Evolutionary conservation across 2,113 vertebrate genomes (phyloP).

Genomic region (Tupaia chinensis): DNA sequence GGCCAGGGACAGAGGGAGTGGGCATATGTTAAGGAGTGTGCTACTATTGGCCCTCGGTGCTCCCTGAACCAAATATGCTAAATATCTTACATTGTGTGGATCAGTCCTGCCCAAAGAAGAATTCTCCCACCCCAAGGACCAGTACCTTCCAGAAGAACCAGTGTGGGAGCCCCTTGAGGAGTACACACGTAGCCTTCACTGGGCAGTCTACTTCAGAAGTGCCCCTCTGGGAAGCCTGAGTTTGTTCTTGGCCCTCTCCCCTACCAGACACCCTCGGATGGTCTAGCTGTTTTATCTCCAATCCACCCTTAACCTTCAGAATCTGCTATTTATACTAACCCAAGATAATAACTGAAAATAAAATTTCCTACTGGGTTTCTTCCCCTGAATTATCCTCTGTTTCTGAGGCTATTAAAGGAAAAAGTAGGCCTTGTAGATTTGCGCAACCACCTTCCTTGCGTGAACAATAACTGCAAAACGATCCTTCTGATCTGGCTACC

Average conservation of each 20-base stretch:
- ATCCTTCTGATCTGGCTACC: background rate
- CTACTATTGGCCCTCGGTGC: background rate
- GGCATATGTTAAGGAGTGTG: background rate
- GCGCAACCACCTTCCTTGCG: background rate
- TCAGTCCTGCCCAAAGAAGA: background rate
- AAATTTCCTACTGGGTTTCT: background rate
- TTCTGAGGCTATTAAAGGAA: background rate
- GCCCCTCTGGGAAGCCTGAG: background rate
- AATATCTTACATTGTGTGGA: background rate
- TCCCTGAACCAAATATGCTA: background rate
- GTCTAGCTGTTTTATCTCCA: background rate
- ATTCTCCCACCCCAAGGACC: background rate
- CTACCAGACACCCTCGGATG: background rate
- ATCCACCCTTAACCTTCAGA: background rate
- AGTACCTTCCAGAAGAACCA: background rate
- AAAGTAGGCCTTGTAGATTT: background rate
- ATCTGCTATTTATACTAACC: background rate
- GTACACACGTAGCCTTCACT: background rate
- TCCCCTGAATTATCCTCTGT: background rate
- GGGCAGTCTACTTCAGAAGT: background rate
- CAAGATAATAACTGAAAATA: background rate
- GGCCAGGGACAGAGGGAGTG: background rate
- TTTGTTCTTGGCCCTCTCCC: background rate
- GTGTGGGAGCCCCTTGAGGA: background rate
- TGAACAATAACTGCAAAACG: conserved; percentile 8